These are phyloP conservation scores for Thereva unica DNA, from an alignment of 2,888 invertebrate genomes.

Conservation along the genomic window DNA sequence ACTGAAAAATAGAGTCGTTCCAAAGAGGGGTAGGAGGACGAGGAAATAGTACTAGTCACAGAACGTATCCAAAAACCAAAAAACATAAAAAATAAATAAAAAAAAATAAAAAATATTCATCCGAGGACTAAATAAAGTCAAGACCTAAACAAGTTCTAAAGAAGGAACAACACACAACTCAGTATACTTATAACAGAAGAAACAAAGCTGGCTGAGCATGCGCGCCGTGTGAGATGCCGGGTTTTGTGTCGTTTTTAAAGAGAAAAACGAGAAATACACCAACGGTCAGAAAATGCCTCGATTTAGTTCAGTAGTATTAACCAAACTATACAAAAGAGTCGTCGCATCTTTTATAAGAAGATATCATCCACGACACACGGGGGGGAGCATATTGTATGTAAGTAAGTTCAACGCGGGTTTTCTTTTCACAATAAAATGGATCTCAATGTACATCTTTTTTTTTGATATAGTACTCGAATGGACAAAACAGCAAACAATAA, in stretches of 20 bases:
- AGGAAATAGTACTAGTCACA: no score
- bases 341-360: constrained; percentile 13
- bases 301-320: constrained; percentile 23
- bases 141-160: constrained; percentile 26
- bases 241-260: constrained; percentile 11
- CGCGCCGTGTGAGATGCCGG: constrained; percentile 12
- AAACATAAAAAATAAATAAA: constrained; percentile 9
- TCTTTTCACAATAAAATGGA: background rate
- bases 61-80: constrained; percentile 6
- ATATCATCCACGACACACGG: constrained; percentile 20
- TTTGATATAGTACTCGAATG: no score
- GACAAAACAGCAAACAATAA: no score
- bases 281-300: no score
- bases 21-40: no score
- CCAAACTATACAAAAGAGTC: constrained; percentile 1
- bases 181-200: no score
- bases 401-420: background rate
- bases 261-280: background rate
- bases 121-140: constrained; percentile 21
- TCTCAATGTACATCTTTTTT: no score
- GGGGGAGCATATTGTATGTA: background rate
- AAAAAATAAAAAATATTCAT: constrained; percentile 23
- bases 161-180: background rate
- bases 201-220: constrained; percentile 6
- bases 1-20: no score